phyloP scores from a whole-genome alignment of 2,888 invertebrate species.

The Xylocampa areola region DNA sequence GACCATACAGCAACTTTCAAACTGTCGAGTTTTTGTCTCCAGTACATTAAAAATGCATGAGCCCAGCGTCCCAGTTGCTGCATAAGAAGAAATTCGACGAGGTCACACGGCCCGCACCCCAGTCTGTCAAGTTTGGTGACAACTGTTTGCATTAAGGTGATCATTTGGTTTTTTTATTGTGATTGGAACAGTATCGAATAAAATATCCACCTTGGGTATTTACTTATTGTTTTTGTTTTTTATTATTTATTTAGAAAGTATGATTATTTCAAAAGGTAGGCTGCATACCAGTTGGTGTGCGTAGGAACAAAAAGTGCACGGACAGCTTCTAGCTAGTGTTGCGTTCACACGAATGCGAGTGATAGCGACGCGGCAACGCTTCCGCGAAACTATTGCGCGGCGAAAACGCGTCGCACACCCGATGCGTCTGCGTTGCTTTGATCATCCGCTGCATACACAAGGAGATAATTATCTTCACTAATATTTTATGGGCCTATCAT shows the following conservation, averaged over 20 bases:
- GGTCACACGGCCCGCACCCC: conserved; percentile 61
- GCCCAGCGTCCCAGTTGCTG: conserved; percentile 63
- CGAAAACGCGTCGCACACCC: conserved; percentile 70
- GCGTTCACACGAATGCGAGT: conserved; percentile 62
- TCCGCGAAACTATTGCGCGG: conserved; percentile 79
- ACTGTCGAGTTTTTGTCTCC: conserved; percentile 81
- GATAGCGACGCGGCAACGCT: conserved; percentile 71
- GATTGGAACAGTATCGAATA: conserved; percentile 34
- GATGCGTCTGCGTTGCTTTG: conserved; percentile 58
- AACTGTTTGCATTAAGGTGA: conserved; percentile 53
- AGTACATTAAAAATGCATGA: conserved; percentile 83
- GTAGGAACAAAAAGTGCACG: conserved; percentile 69
- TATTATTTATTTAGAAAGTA: conserved; percentile 55
- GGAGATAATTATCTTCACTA: conserved; percentile 4
- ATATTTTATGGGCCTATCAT: neutral
- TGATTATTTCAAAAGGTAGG: conserved; percentile 45
- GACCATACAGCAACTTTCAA: conserved; percentile 78
- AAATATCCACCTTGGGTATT: conserved; percentile 25
- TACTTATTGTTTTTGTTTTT: conserved; percentile 19
- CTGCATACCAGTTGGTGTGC: conserved; percentile 38
- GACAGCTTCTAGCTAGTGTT: conserved; percentile 69
- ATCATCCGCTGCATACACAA: conserved; percentile 58
- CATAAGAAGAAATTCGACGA: conserved; percentile 68
- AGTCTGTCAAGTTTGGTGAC: conserved; percentile 59
- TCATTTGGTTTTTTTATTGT: conserved; percentile 54